Conservation (phyloP, 2,113 vertebrate species). For the Sterrhoptilus dennistouni region DNA sequence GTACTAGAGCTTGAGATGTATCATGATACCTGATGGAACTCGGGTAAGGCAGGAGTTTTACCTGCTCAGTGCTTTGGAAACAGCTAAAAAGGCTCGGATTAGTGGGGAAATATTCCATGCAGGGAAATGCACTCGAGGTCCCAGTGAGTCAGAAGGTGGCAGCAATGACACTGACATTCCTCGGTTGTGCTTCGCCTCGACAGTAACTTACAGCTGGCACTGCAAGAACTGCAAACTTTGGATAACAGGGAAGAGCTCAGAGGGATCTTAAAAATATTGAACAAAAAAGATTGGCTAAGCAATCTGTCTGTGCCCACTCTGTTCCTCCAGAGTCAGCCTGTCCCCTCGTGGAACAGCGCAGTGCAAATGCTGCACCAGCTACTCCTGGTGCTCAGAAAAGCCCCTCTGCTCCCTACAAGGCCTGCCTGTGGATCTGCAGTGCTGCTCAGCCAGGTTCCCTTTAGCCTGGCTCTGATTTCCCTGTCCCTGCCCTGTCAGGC, state of each 20-base stretch:
- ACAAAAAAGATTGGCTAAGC: background rate
- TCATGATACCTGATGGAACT: rapidly evolving
- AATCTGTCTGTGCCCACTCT: background rate
- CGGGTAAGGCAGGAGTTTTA: background rate
- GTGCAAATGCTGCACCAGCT: background rate
- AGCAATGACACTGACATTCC: background rate
- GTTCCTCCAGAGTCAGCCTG: background rate
- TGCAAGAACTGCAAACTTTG: background rate
- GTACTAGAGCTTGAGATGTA: background rate
- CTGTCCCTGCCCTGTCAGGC: background rate
- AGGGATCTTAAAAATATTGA: background rate
- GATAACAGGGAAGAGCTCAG: background rate
- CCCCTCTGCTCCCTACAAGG: background rate
- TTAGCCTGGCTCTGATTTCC: background rate
- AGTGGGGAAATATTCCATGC: background rate
- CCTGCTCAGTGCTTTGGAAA: background rate
- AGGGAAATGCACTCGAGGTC: background rate
- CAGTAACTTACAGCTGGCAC: background rate
- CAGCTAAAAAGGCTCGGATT: background rate
- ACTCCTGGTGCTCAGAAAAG: background rate
- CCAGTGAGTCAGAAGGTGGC: constrained; percentile 26
- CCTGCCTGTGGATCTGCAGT: background rate
- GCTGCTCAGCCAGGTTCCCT: background rate
- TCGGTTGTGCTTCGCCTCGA: background rate
- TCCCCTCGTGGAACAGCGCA: rapidly evolving